A percentile compares a stretch with the other conserved stretches of the same genome.
Evolutionary conservation across 2,888 invertebrate species (phyloP).

Genomic region (Eledone cirrhosa): DNA sequence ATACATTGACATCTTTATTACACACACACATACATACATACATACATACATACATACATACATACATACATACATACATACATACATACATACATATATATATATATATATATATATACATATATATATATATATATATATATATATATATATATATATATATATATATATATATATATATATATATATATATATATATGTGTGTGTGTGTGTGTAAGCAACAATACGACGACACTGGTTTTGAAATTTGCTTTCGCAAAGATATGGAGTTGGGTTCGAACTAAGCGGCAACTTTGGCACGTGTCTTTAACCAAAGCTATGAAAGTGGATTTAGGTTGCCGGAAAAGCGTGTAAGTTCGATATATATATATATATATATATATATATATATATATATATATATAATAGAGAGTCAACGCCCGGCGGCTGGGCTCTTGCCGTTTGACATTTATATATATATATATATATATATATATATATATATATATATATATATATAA

Average conservation of each 20-base stretch:
- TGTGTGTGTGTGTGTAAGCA: no score
- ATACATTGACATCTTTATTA: background rate
- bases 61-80: background rate
- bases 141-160: background rate
- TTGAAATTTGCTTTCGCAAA: no score
- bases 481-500: background rate
- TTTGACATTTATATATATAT: no score
- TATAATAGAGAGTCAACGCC: no score
- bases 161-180: slow-evolving; percentile 6
- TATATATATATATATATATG: background rate
- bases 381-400: no score
- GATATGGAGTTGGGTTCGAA: no score
- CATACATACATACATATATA: background rate
- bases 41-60: background rate
- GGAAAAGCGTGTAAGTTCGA: no score
- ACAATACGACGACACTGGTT: background rate
- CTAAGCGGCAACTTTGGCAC: no score
- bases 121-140: background rate
- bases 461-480: background rate
- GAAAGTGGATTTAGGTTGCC: no score
- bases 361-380: no score
- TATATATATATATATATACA: background rate
- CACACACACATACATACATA: background rate
- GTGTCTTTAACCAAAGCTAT: no score
- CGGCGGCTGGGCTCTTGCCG: no score